A percentile compares a stretch with the other conserved stretches of the same genome.
phyloP scores from a whole-genome alignment of 2,113 vertebrate genomes.

The Euleptes europaea region DNA sequence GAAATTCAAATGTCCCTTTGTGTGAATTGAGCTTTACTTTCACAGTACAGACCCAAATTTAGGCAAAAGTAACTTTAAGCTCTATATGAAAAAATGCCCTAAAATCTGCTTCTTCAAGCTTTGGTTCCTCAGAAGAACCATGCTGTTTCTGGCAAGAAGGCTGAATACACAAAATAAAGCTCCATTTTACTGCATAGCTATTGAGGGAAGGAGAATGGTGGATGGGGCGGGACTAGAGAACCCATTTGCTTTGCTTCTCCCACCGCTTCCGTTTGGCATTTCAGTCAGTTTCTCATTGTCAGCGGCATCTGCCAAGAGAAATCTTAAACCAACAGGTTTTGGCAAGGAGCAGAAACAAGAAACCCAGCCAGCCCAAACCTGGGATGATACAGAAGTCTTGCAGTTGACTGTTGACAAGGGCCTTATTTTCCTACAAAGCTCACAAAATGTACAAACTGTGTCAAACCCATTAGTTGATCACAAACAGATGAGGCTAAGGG shows the following conservation, averaged over 20 bases:
- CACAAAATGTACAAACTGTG: neutral
- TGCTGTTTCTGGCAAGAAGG: neutral
- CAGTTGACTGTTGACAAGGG: neutral
- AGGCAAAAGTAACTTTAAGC: neutral
- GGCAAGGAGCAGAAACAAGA: neutral
- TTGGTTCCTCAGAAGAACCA: conserved; percentile 12
- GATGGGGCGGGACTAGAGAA: neutral
- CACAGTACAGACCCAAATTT: neutral
- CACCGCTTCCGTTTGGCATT: neutral
- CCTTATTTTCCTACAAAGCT: neutral
- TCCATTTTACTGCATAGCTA: no score
- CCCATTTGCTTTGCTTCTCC: neutral
- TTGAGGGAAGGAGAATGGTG: neutral
- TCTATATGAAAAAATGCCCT: neutral
- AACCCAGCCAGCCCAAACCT: neutral
- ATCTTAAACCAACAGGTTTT: neutral
- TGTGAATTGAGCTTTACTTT: neutral
- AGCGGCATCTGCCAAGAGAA: neutral
- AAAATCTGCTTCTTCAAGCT: neutral
- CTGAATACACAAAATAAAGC: neutral
- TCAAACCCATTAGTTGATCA: no score
- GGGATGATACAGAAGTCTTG: neutral
- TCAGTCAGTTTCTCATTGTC: neutral
- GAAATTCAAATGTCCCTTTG: neutral
- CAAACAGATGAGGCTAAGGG: neutral